Base-by-base conservation (phyloP, 2,113 vertebrate species). In the Corythaeola cristata region DNA sequence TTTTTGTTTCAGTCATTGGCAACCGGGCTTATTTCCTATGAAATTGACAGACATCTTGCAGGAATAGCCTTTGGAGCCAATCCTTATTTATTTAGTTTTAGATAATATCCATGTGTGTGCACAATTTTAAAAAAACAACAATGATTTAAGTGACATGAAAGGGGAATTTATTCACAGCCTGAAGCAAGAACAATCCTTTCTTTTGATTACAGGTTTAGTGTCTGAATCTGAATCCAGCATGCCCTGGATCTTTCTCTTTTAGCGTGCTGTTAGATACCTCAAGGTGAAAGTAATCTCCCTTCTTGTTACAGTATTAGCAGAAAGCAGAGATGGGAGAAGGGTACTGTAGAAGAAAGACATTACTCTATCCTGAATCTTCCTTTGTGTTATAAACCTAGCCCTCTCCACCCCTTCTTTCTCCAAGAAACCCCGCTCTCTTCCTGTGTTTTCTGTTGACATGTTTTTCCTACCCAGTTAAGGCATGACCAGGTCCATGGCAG, bases 161-260 rank as follows among this genome's bases (percentile, higher is more conserved):
- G 30, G 28, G 60, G 52, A 95, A 95, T 91, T 79, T 85, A 83
- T 96, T 90, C 79, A 93, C 68, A 90, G 64, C 82, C 68, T 86
- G 92, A 77, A 90, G 75, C 75, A 88, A 74, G 76, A 91, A 8
- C n/a, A 85, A 52, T 85, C 39, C 16, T 79, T 93, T 89, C 64
- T 73, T 90, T 80, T 85, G 39, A 82, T 89, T 95, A 52, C 60
- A 63, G 49, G 69, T 93, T 83, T 85, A 62, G 28, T 59, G 59
- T 73, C 72, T 80, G 63, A 80, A 74, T 93, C 67, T 66, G 63
- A 80, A 92, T 74, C 41, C 44, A 86, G 63, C 22, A 30, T 52
- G 59, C 64, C 50, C 59, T 80, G 30, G 10, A 59, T 96, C 72
- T 93, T 90, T 90, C 10, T 79, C 32, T 78, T 33, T 83, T 76